phyloP scores from a whole-genome alignment of 2,113 vertebrate genomes.

The Paradisaea rubra region DNA sequence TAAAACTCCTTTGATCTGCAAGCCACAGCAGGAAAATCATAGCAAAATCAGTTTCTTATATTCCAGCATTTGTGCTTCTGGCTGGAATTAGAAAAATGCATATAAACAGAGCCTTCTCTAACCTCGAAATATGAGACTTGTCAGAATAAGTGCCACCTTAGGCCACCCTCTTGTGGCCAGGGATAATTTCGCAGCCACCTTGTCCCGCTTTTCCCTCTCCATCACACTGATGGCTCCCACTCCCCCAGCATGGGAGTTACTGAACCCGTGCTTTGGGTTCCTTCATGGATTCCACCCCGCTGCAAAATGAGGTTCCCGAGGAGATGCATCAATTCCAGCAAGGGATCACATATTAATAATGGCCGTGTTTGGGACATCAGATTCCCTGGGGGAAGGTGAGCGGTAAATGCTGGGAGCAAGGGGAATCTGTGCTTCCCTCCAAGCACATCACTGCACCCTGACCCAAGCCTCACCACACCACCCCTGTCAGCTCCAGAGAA shows the following conservation, averaged over 20 bases:
- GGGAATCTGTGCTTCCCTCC: background rate
- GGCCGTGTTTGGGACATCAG: background rate
- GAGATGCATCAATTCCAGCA: background rate
- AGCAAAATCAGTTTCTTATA: background rate
- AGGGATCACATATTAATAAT: background rate
- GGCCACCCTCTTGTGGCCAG: slow-evolving; percentile 46
- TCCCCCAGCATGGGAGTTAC: accelerated
- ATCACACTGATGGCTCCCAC: accelerated
- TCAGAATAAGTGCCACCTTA: background rate
- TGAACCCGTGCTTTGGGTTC: background rate
- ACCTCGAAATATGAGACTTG: accelerated
- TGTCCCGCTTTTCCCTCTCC: background rate
- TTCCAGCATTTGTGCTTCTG: background rate
- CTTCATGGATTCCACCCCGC: accelerated
- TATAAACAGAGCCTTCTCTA: background rate
- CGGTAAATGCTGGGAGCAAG: background rate
- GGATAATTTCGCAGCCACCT: background rate
- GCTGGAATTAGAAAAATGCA: background rate
- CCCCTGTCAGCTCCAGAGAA: background rate
- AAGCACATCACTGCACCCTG: background rate
- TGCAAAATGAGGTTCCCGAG: background rate
- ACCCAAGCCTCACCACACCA: background rate
- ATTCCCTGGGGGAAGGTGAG: background rate
- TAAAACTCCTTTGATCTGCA: background rate
- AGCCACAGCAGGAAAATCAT: background rate